Evolutionary conservation across 2,888 invertebrate genomes (phyloP), one percentile per base, ranked within the genome.

Genomic region (Volucella inanis): DNA sequence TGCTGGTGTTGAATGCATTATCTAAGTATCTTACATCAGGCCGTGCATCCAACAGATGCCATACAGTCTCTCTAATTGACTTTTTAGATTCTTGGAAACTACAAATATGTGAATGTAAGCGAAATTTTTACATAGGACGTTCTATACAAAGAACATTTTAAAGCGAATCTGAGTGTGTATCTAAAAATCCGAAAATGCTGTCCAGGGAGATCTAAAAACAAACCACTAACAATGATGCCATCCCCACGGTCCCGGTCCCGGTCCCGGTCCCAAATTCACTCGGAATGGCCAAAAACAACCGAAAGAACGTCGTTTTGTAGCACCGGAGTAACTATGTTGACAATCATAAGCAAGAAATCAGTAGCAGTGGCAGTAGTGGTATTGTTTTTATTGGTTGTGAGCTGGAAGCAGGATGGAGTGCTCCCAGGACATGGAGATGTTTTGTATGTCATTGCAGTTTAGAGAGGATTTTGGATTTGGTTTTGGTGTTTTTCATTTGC

Each of bases 301-400:
- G 18, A 54, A 50, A 50, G 67, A 64, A 43, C 15, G 11, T 57
- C 14, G 12, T 39, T 52, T 31, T 8, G 39, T 55, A 64, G 31
- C 31, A 6, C 50, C 52, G 64, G 43, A 71, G 43, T 80, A 80
- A 72, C 81, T 77, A 41, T 45, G 72, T 81, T 64, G 77, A 81
- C 85, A 67, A 85, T 81, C 80, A 77, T 81, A 81, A 81, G 81
- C 77, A 81, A 85, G 81, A 81, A 85, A 81, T 85, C 85, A 57
- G 80, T 31, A 31, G 31, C 31, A 31, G 31, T 31, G 6, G 31
- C 31, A 31, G 31, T 52, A 67, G 75, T 52, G 64, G 83, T 65
- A 80, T 85, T 85, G 85, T 62, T 64, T 81, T 81, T 85, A 85
- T 85, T 85, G 76, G 84, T 75, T 65, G 80, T 71, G 64, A 14